These are phyloP conservation scores for Gracilinanus agilis DNA, from an alignment of 2,113 vertebrate genomes.

Conservation along the genomic window DNA sequence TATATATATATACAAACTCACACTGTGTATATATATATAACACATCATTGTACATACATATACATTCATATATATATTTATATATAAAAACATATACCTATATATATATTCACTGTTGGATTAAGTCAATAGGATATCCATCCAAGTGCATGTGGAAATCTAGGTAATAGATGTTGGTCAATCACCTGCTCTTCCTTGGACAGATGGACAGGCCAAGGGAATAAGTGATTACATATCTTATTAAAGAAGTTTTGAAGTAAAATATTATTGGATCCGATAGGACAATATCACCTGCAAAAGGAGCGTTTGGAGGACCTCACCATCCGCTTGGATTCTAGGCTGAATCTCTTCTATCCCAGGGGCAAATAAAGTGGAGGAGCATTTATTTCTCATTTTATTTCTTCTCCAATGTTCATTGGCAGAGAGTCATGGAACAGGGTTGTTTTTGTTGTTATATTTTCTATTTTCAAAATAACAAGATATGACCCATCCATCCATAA, in stretches of 20 bases:
- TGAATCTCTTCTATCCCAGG: not conserved
- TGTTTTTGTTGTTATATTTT: not conserved
- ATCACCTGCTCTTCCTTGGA: not conserved
- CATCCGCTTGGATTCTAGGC: not conserved
- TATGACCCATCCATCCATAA: not conserved
- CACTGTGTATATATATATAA: not conserved
- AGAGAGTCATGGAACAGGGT: not conserved
- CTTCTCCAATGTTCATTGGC: not conserved
- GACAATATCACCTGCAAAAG: not conserved
- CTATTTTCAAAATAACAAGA: not conserved
- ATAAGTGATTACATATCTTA: not conserved
- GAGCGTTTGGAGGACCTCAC: not conserved
- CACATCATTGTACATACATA: too few relatives aligned
- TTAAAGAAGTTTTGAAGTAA: not conserved
- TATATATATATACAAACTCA: not conserved
- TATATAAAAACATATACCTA: too few relatives aligned
- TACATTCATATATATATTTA: too few relatives aligned
- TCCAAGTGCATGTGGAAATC: not conserved
- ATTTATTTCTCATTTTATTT: not conserved
- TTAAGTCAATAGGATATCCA: not conserved
- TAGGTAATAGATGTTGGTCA: not conserved
- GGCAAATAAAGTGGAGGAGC: not conserved
- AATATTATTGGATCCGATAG: not conserved
- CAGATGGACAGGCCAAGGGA: not conserved
- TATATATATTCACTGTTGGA: not conserved